phyloP scores from a whole-genome alignment of 2,113 vertebrate species.

The Arvicanthis niloticus region DNA sequence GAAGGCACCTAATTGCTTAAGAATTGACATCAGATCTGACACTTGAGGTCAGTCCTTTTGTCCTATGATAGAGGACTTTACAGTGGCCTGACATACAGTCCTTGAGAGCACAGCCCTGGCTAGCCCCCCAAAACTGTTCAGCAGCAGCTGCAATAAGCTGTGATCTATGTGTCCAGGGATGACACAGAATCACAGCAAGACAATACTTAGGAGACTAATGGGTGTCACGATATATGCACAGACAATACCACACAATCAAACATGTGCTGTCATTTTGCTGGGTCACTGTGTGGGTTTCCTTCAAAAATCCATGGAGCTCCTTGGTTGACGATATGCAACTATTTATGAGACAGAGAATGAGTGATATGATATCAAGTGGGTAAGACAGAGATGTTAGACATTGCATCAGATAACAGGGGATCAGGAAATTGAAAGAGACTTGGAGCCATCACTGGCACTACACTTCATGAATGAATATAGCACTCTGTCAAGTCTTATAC shows the following conservation, averaged over 20 bases:
- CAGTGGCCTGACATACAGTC: background rate
- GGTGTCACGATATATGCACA: background rate
- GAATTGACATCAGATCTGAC: conserved; percentile 50
- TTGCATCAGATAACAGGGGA: conserved; percentile 68
- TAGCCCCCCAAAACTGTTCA: background rate
- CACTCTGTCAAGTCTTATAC: conserved; percentile 76
- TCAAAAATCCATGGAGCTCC: conserved; percentile 40
- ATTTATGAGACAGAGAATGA: conserved; percentile 66
- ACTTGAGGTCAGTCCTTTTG: conserved; percentile 52
- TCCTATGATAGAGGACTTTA: background rate
- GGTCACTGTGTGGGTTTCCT: background rate
- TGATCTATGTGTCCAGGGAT: background rate
- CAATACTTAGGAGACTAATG: conserved; percentile 17
- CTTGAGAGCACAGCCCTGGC: background rate
- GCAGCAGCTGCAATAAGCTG: conserved; percentile 7
- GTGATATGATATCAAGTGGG: conserved; percentile 42
- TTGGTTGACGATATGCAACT: conserved; percentile 24
- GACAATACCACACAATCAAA: background rate
- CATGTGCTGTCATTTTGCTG: background rate
- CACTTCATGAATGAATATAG: conserved; percentile 76
- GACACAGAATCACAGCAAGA: background rate
- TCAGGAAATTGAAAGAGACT: conserved; percentile 69
- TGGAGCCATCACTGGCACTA: conserved; percentile 12
- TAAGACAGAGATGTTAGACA: conserved; percentile 68
- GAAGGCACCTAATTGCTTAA: conserved; percentile 53